Evolutionary conservation across 2,113 vertebrate genomes (phyloP).

Genomic region (Dasyornis broadbenti): DNA sequence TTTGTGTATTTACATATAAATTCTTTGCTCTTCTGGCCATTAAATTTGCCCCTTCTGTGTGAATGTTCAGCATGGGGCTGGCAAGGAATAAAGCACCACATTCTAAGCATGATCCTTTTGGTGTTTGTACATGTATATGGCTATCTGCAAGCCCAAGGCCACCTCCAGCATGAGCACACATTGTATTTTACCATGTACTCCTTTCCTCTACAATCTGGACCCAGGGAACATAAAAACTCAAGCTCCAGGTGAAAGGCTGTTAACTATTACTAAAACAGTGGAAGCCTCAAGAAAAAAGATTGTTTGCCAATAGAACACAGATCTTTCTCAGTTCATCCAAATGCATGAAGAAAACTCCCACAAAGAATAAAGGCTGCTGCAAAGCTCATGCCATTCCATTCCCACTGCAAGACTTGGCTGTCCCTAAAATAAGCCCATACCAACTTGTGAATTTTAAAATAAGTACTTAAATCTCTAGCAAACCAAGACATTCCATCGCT

Average conservation of each 20-base stretch:
- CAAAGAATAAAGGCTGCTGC: background rate
- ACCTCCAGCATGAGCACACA: background rate
- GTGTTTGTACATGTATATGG: rapidly evolving
- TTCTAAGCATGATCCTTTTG: background rate
- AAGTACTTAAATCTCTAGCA: background rate
- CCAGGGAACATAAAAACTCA: background rate
- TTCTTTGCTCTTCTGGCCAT: background rate
- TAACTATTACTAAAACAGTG: background rate
- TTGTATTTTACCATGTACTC: background rate
- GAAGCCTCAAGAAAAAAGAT: background rate
- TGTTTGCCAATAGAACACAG: background rate
- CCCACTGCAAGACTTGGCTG: background rate
- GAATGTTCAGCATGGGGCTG: background rate
- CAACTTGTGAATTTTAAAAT: background rate
- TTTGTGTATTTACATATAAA: background rate
- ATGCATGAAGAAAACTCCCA: background rate
- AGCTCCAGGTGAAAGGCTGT: background rate
- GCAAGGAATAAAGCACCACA: background rate
- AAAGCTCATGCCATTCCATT: background rate
- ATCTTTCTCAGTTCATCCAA: background rate
- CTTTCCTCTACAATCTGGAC: background rate
- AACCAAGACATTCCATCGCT: background rate
- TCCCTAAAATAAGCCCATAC: background rate
- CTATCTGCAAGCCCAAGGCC: background rate
- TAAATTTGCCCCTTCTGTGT: background rate